These are phyloP conservation scores for Pycnonotus jocosus DNA, from an alignment of 2,113 vertebrate species.

Conservation along the genomic window DNA sequence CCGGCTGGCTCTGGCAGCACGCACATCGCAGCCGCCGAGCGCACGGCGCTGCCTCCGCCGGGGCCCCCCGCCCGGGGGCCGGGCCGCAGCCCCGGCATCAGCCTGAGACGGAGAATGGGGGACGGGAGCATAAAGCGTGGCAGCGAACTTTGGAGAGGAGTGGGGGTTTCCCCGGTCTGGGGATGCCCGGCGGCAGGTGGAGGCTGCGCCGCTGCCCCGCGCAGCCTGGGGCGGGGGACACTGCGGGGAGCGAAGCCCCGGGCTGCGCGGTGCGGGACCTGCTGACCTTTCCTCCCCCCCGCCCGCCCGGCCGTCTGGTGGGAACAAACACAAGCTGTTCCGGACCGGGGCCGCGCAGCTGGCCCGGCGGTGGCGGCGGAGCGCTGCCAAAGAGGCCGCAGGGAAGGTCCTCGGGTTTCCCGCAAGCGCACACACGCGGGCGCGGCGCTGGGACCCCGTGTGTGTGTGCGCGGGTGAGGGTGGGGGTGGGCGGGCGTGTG, in stretches of 20 bases:
- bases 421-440: neutral
- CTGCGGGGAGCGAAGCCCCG: neutral
- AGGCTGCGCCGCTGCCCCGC: neutral
- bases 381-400: conserved; percentile 4
- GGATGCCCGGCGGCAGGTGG: neutral
- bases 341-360: neutral
- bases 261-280: neutral
- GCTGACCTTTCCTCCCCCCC: neutral
- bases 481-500: neutral
- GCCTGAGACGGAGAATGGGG: neutral
- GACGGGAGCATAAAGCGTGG: neutral
- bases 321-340: conserved; percentile 29
- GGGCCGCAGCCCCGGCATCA: neutral
- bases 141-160: neutral
- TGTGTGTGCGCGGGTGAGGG: neutral
- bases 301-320: neutral
- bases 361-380: conserved; percentile 12
- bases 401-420: neutral
- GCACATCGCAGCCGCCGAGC: neutral
- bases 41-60: neutral
- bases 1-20: neutral
- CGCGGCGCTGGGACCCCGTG: neutral
- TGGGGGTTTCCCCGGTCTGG: neutral
- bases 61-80: neutral
- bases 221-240: neutral